Base-by-base conservation (phyloP, 2,888 invertebrate genomes). In the Agrotis ipsilon region DNA sequence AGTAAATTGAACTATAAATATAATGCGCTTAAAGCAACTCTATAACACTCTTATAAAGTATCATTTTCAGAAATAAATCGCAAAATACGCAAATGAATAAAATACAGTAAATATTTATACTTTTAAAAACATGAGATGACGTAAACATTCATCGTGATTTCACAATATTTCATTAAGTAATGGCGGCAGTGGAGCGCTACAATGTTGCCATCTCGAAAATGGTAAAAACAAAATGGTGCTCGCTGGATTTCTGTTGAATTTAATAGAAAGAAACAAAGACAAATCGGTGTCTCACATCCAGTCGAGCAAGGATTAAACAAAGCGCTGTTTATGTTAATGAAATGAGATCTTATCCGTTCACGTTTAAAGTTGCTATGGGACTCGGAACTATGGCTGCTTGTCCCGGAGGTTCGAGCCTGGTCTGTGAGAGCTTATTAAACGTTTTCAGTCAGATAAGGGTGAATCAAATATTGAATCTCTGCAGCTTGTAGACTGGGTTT, bases 251-350 rank as follows among this genome's bases (percentile, higher is more conserved):
- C 59, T 52, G 61, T 76, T 67, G 57, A 69, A 57, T 68, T 76
- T 81, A 75, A 81, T 71, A 80, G 72, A 77, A 79, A 84, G 68
- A 80, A 82, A 82, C 83, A 83, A 84, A 85, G 83, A 84, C 81
- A 75, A 74, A 84, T 77, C 72, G 78, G 58, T 68, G 69, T 72
- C 58, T 69, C 78, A 78, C 74, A 80, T 80, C 71, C 75, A 79
- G 68, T 64, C 65, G 68, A 75, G 78, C 75, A 77, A 54, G 83
- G 83, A 89, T 89, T 88, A 89, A 75, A 88, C 86, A 80, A 86
- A 86, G 81, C 82, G 81, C 85, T 90, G 89, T 90, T 89, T 91
- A 91, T 90, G 90, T 86, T 88, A 91, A 91, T 89, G 87, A 86
- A 86, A 86, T 80, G 84, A 86, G 89, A 89, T 89, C 81, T 86